A percentile compares a stretch with the other conserved stretches of the same genome.
Evolutionary conservation across 2,113 vertebrate genomes (phyloP).

Genomic region (Charadrius vociferus): DNA sequence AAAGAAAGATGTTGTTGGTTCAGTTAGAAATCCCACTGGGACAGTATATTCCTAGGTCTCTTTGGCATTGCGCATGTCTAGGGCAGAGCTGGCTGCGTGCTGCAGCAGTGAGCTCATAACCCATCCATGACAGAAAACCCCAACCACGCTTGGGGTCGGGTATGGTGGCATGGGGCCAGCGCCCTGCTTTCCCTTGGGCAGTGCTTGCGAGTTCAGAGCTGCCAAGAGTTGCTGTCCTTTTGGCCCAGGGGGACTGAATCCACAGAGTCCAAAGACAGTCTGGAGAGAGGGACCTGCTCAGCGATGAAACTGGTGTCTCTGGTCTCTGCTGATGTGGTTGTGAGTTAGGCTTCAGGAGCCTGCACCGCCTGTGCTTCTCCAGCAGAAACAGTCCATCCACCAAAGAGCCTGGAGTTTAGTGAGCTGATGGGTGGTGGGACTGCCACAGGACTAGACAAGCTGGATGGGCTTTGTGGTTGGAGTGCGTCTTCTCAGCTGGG

Average conservation of each 20-base stretch:
- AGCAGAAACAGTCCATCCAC: accelerated
- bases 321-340: background rate
- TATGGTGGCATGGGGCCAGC: background rate
- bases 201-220: background rate
- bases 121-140: background rate
- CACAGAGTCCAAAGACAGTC: accelerated
- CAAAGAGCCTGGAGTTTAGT: background rate
- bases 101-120: conserved; percentile 39
- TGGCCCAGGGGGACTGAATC: background rate
- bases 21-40: background rate
- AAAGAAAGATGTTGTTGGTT: background rate
- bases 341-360: background rate
- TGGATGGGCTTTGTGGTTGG: background rate
- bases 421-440: background rate
- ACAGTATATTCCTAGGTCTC: background rate
- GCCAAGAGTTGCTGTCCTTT: background rate
- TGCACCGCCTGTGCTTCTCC: background rate
- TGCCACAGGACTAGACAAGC: background rate
- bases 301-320: background rate
- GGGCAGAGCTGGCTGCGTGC: background rate
- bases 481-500: background rate
- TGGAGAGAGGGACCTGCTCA: background rate
- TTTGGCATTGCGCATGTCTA: background rate
- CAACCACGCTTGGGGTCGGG: background rate
- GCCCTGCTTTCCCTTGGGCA: background rate